Evolutionary conservation across 2,113 vertebrate species (phyloP).

Genomic region (Thryonomys swinderianus): DNA sequence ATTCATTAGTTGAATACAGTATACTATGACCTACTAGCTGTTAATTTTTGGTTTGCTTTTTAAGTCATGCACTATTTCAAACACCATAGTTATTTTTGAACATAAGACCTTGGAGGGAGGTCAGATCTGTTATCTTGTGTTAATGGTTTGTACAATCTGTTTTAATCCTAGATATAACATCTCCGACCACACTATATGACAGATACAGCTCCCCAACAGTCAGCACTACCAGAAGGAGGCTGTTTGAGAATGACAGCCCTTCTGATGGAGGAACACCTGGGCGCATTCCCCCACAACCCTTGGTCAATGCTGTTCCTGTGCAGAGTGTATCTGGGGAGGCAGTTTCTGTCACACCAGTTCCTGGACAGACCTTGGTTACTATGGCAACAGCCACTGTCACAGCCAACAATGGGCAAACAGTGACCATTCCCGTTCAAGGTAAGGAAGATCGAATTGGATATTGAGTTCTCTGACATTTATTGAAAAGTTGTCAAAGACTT

Average conservation of each 20-base stretch:
- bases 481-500: neutral
- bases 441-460: neutral
- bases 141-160: neutral
- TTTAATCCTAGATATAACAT: constrained; percentile 79
- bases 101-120: neutral
- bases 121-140: neutral
- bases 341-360: constrained; percentile 87
- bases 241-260: constrained; percentile 84
- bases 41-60: constrained; percentile 31
- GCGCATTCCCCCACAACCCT: constrained; percentile 81
- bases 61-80: constrained; percentile 19
- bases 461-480: neutral
- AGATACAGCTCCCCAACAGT: constrained; percentile 92
- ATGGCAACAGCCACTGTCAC: constrained; percentile 93
- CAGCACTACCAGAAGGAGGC: constrained; percentile 84
- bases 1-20: neutral
- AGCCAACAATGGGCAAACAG: constrained; percentile 91
- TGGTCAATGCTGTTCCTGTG: constrained; percentile 85
- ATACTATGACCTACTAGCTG: neutral
- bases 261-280: constrained; percentile 74
- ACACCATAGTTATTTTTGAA: neutral
- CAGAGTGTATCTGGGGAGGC: constrained; percentile 85
- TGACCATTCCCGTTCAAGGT: constrained; percentile 93
- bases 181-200: constrained; percentile 87
- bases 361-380: constrained; percentile 93